Conservation (phyloP, 2,113 vertebrate species). For the Pholis gunnellus region DNA sequence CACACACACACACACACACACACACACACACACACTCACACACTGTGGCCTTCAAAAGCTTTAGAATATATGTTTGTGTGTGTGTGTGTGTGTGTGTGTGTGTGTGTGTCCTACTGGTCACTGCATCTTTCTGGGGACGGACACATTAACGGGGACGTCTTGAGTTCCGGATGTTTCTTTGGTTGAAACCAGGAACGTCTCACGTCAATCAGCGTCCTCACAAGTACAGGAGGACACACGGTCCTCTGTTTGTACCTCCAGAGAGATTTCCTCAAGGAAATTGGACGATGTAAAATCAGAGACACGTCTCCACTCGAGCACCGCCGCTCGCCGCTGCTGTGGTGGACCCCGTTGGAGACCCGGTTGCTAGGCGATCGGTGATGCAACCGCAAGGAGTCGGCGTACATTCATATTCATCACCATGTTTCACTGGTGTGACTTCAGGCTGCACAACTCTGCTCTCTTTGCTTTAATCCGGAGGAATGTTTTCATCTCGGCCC, state of each 20-base stretch:
- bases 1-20: neutral
- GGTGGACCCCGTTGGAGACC: slow-evolving; percentile 2
- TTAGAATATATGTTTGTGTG: neutral
- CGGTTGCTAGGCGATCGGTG: slow-evolving; percentile 56
- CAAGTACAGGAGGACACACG: neutral
- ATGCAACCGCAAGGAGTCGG: slow-evolving; percentile 15
- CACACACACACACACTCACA: neutral
- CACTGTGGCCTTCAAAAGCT: neutral
- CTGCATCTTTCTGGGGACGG: neutral
- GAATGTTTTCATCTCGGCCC: neutral
- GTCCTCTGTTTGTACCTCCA: neutral
- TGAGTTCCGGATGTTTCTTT: neutral
- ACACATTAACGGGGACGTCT: neutral
- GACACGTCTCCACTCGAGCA: neutral
- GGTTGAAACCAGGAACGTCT: neutral
- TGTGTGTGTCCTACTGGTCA: neutral
- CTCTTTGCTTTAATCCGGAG: slow-evolving; percentile 13
- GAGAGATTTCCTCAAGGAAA: neutral
- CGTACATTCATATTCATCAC: slow-evolving; percentile 34
- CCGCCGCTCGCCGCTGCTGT: slow-evolving; percentile 15
- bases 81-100: neutral
- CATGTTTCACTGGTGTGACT: slow-evolving; percentile 7
- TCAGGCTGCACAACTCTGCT: neutral
- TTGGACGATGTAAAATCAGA: neutral
- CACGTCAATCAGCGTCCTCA: neutral